Conservation (phyloP, 2,888 invertebrate genomes). For the Monochamus alternatus region DNA sequence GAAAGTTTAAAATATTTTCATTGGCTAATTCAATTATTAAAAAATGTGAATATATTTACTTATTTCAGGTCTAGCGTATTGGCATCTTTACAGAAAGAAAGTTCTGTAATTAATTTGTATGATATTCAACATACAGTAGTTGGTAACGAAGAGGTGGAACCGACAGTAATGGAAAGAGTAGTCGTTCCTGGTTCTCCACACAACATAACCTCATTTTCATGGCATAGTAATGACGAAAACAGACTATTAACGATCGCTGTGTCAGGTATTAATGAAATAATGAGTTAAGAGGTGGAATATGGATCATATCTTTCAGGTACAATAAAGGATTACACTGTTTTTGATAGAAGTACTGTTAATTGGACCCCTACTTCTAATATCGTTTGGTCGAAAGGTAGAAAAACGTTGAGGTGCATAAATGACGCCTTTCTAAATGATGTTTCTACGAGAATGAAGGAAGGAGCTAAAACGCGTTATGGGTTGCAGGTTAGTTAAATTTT, state of each 20-base stretch:
- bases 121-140: constrained; percentile 84
- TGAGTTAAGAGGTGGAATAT: background rate
- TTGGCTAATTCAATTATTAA: constrained; percentile 64
- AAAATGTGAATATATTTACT: constrained; percentile 43
- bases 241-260: constrained; percentile 80
- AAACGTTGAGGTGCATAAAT: constrained; percentile 76
- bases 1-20: background rate
- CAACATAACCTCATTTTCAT: constrained; percentile 83
- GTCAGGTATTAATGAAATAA: constrained; percentile 69
- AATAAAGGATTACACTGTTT: constrained; percentile 83
- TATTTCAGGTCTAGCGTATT: constrained; percentile 76
- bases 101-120: constrained; percentile 83
- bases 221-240: constrained; percentile 90
- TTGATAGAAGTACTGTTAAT: constrained; percentile 86
- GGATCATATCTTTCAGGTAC: constrained; percentile 70
- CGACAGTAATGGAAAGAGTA: constrained; percentile 82
- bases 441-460: constrained; percentile 80
- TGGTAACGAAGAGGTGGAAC: constrained; percentile 83
- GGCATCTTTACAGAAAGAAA: constrained; percentile 87
- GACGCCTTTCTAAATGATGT: constrained; percentile 77
- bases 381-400: constrained; percentile 84
- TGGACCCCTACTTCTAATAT: constrained; percentile 84
- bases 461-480: constrained; percentile 85
- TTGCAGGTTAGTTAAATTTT: constrained; percentile 76
- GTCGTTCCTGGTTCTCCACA: constrained; percentile 72